Evolutionary conservation across 2,888 invertebrate genomes (phyloP), one percentile per base, ranked within the genome.

Genomic region (Oithona nana): DNA sequence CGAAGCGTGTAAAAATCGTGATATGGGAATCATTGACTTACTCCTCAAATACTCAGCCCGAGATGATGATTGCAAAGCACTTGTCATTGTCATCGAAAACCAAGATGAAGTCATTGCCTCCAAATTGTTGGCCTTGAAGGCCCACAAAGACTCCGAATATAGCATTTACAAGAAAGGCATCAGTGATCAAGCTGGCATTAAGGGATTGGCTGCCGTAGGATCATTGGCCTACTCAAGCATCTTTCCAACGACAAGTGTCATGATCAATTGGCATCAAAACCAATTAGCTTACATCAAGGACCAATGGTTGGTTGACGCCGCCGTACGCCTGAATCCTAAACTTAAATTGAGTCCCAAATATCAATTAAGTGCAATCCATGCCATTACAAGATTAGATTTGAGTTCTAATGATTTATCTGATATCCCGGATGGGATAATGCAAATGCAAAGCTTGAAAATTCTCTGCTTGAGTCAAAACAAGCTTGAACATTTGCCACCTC

Each of bases 311-410:
- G 80, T 83, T 2, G 82, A 83, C 68, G 90, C 92, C 0, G 84
- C 88, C 0, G 74, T 88, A 49, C 83, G 85, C 64, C 82, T 92
- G 26, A 97, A 95, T 75, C 83, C 84, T 1, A 82, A 84, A 68
- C 74, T 94, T 28, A 80, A 83, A 67, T 79, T 83, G 59, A 83
- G 82, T 72, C 80, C 82, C 3, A 74, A 79, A 65, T 77, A 80
- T 67, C 78, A 77, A 66, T 80, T 82, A 64, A 79, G 84, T 3
- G 83, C 88, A 0, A 75, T 93, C n/a, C 85, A 84, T 69, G 92
- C 94, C 0, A 83, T 98, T 64, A 98, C 97, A 0, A 79, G 94
- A 49, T 76, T 97, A 28, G 97, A 98, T 73, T 79, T 97, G 51
- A 92, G 94, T 6, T 83, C 84, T 71, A 98, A 97, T 74, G 82